Conservation (phyloP, 2,113 vertebrate species). For the Capra hircus region DNA sequence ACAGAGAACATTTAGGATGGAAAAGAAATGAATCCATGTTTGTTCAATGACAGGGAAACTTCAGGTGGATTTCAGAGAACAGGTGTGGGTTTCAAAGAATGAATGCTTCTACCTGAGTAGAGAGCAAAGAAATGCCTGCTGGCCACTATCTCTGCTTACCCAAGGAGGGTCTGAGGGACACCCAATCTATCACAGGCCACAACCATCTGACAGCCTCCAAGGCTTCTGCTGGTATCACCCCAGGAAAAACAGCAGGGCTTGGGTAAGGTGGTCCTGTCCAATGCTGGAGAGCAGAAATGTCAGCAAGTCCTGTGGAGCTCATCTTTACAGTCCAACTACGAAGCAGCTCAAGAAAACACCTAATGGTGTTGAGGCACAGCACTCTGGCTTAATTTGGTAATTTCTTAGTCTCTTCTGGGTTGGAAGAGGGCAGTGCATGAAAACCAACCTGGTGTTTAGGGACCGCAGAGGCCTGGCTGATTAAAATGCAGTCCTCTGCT, state of each 20-base stretch:
- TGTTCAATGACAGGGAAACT: neutral
- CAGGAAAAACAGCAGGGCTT: neutral
- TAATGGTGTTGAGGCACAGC: neutral
- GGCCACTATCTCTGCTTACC: neutral
- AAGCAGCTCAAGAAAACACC: neutral
- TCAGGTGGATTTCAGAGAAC: neutral
- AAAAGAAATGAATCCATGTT: neutral
- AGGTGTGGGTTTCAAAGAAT: neutral
- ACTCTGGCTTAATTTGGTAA: neutral
- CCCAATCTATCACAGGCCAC: neutral
- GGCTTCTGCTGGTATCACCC: neutral
- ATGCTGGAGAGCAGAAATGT: neutral
- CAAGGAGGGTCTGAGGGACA: neutral
- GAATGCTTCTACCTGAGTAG: neutral
- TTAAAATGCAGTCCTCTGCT: neutral
- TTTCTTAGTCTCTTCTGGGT: neutral
- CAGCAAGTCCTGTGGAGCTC: neutral
- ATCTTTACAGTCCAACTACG: neutral
- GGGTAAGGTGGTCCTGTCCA: neutral
- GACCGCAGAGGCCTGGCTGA: rapidly evolving
- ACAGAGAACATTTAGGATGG: neutral
- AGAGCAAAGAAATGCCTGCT: neutral
- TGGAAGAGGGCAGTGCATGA: neutral
- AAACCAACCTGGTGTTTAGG: neutral
- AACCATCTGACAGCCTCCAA: neutral